These are phyloP conservation scores for Mus spicilegus DNA, from an alignment of 2,113 vertebrate species.

Conservation along the genomic window DNA sequence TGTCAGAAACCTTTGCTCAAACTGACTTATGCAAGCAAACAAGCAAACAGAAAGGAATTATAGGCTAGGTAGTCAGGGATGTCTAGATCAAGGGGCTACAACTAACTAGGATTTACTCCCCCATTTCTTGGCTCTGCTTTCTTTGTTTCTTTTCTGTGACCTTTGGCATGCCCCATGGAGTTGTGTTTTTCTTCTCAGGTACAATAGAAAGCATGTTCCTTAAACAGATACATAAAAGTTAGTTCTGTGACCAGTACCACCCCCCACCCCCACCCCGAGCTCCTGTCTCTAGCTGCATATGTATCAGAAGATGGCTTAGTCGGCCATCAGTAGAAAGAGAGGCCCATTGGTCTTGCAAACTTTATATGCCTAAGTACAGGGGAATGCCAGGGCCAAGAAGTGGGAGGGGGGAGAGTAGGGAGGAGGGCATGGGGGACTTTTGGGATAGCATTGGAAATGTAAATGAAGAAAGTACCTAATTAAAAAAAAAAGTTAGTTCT, in stretches of 20 bases:
- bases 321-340: no score
- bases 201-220: constrained; percentile 36
- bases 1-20: constrained; percentile 17
- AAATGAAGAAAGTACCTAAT: no score
- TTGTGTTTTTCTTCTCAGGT: neutral
- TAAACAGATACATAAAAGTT: constrained; percentile 1
- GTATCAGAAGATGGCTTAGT: no score
- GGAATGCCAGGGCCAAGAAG: no score
- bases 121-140: neutral
- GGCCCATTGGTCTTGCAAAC: no score
- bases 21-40: constrained; percentile 5
- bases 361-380: no score
- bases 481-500: neutral
- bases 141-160: neutral
- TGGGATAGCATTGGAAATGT: no score
- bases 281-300: no score
- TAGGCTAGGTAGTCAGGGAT: neutral
- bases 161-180: neutral
- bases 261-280: no score
- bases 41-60: neutral
- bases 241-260: neutral
- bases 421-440: no score
- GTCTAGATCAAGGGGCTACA: neutral
- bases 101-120: neutral
- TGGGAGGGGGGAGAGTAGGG: no score